Evolutionary conservation across 2,888 invertebrate genomes (phyloP).

Genomic region (Cloeon dipterum): DNA sequence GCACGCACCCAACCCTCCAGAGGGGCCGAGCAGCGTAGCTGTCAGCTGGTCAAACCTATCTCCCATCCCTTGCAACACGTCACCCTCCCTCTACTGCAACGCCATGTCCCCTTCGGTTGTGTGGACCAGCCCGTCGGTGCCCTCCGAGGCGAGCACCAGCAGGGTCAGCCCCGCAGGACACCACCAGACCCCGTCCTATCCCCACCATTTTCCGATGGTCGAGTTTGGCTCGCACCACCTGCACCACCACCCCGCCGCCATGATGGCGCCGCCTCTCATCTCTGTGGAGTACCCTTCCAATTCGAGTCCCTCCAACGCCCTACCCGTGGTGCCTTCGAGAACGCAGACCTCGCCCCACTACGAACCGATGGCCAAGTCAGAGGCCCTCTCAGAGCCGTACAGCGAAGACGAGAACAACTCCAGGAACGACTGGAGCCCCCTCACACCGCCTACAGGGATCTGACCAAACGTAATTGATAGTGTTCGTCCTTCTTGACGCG

Average conservation of each 20-base stretch:
- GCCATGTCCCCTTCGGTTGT: not conserved
- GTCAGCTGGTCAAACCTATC: conserved; percentile 1
- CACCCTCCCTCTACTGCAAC: not conserved
- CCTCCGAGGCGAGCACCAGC: not conserved
- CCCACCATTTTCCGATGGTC: not conserved
- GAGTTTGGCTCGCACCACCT: conserved; percentile 2
- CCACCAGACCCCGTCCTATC: not conserved
- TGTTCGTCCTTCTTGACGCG: too few species aligned
- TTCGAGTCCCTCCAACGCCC: conserved; percentile 1
- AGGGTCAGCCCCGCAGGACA: not conserved
- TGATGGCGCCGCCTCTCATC: conserved; percentile 1
- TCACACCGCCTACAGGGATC: conserved; percentile 5
- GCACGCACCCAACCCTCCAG: not conserved
- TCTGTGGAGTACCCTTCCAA: conserved; percentile 3
- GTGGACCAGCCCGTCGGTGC: not conserved
- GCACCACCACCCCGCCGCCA: conserved; percentile 3
- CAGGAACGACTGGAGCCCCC: conserved; percentile 3
- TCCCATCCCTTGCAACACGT: not conserved
- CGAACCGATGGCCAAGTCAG: conserved; percentile 2
- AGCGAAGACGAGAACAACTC: conserved; percentile 1
- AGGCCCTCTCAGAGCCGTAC: not conserved
- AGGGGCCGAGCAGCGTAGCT: not conserved
- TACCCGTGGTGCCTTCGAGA: not conserved
- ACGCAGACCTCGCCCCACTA: conserved; percentile 3
- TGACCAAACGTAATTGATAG: too few species aligned